Evolutionary conservation across 2,888 invertebrate genomes (phyloP).

Genomic region (Catotricha subobsoleta): DNA sequence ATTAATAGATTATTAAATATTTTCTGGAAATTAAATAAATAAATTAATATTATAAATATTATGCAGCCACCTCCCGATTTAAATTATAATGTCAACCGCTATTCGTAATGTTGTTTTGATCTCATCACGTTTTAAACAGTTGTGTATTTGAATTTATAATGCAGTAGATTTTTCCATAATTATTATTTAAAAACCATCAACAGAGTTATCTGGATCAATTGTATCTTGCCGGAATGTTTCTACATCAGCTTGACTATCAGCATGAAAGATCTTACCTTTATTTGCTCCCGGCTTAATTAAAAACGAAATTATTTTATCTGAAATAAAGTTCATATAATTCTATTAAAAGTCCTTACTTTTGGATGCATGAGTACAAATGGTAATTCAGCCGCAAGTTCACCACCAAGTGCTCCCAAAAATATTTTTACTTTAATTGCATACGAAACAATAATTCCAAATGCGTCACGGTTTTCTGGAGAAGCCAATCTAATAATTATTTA

Average conservation of each 20-base stretch:
- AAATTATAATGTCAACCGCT: too few relatives aligned
- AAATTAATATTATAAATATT: too few relatives aligned
- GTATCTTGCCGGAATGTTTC: slow-evolving; percentile 56
- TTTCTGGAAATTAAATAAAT: too few relatives aligned
- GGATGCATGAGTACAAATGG: slow-evolving; percentile 87
- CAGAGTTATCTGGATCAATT: slow-evolving; percentile 29
- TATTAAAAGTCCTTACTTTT: slow-evolving; percentile 36
- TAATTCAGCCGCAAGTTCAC: slow-evolving; percentile 78
- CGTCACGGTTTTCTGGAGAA: slow-evolving; percentile 70
- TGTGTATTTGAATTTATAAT: too few relatives aligned
- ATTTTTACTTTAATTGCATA: slow-evolving; percentile 91
- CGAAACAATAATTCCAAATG: slow-evolving; percentile 88
- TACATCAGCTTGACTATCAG: slow-evolving; percentile 54
- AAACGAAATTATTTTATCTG: background rate
- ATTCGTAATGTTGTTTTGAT: too few relatives aligned
- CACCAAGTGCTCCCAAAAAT: slow-evolving; percentile 80
- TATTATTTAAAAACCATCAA: too few relatives aligned
- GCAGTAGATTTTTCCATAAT: too few relatives aligned
- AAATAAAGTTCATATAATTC: background rate
- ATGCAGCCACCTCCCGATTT: too few relatives aligned
- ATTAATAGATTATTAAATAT: too few relatives aligned
- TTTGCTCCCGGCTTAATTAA: slow-evolving; percentile 29
- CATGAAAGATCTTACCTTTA: slow-evolving; percentile 39
- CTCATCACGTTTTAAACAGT: too few relatives aligned
- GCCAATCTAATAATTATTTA: slow-evolving; percentile 35